Percentiles rank a stretch among this genome's conserved stretches.
These are phyloP conservation scores for Etheostoma perlongum DNA, from an alignment of 2,797 vertebrate species.

Conservation along the genomic window DNA sequence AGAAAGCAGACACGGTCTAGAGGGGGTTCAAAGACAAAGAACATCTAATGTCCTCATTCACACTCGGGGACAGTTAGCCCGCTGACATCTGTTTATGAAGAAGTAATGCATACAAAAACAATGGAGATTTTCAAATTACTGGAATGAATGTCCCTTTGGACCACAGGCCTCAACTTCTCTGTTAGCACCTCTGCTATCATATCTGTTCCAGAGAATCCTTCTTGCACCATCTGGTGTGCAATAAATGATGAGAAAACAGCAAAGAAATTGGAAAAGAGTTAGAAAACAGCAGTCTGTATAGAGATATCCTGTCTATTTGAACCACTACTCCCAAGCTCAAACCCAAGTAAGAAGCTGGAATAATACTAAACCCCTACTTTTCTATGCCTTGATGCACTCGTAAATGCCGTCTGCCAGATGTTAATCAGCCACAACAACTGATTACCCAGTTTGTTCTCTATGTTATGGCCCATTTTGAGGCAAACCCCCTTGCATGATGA, in stretches of 20 bases:
- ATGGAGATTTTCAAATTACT: constrained; percentile 41
- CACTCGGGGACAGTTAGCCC: constrained; percentile 36
- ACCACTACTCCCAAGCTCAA: constrained; percentile 34
- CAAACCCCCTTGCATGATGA: constrained; percentile 72
- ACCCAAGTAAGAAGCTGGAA: constrained; percentile 45
- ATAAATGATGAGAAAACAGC: constrained; percentile 39
- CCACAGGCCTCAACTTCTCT: constrained; percentile 34
- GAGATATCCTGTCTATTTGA: constrained; percentile 43
- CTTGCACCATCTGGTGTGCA: constrained; percentile 57
- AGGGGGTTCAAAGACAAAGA: constrained; percentile 55
- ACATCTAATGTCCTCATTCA: constrained; percentile 47
- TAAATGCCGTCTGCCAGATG: constrained; percentile 70
- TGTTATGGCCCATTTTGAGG: constrained; percentile 71
- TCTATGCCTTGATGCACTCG: constrained; percentile 44
- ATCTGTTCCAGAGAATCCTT: constrained; percentile 37
- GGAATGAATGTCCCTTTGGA: constrained; percentile 43
- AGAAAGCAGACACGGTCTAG: constrained; percentile 22
- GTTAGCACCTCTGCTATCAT: constrained; percentile 44
- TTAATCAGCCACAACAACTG: constrained; percentile 59
- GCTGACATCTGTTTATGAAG: constrained; percentile 57
- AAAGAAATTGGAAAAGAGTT: constrained; percentile 24
- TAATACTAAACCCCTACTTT: constrained; percentile 49
- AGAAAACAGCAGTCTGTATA: constrained; percentile 34
- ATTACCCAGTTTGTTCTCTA: constrained; percentile 40
- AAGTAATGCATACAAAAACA: constrained; percentile 44